Conservation (phyloP, 2,797 vertebrate genomes). For the Parotocinclus haroldoi region DNA sequence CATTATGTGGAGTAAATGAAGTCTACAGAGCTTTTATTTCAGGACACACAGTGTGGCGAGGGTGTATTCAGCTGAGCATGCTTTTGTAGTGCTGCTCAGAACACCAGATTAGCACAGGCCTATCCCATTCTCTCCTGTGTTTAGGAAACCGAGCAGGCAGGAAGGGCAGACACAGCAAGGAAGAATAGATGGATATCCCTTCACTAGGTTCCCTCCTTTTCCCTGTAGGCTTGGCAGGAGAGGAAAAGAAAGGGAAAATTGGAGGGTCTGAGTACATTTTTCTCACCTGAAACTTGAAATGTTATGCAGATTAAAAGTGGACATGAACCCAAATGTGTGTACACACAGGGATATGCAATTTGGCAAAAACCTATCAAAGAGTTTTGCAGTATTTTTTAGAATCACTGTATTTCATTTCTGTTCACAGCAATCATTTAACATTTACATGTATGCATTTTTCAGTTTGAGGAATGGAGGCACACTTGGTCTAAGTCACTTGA, state of each 20-base stretch:
- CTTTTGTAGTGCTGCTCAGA: conserved; percentile 18
- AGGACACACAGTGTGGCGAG: neutral
- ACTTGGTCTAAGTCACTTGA: too few species aligned
- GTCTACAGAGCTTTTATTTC: conserved; percentile 8
- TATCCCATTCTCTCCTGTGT: conserved; percentile 59
- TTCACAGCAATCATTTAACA: too few species aligned
- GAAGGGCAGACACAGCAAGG: conserved; percentile 73
- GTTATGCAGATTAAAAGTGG: neutral
- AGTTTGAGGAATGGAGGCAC: too few species aligned
- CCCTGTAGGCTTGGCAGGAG: conserved; percentile 65
- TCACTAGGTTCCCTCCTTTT: conserved; percentile 75
- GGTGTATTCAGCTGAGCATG: neutral
- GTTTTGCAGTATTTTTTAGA: too few species aligned
- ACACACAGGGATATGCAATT: too few species aligned
- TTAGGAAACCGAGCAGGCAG: conserved; percentile 74
- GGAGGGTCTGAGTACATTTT: conserved; percentile 23
- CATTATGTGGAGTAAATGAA: neutral
- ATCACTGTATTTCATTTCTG: too few species aligned
- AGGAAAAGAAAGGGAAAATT: conserved; percentile 51
- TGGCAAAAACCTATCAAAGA: too few species aligned
- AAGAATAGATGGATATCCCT: conserved; percentile 84
- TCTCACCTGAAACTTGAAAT: neutral
- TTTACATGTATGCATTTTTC: too few species aligned
- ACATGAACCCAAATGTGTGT: neutral
- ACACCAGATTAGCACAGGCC: conserved; percentile 46